Conservation (phyloP, 2,888 invertebrate species). For the Drosophila diplacantha region DNA sequence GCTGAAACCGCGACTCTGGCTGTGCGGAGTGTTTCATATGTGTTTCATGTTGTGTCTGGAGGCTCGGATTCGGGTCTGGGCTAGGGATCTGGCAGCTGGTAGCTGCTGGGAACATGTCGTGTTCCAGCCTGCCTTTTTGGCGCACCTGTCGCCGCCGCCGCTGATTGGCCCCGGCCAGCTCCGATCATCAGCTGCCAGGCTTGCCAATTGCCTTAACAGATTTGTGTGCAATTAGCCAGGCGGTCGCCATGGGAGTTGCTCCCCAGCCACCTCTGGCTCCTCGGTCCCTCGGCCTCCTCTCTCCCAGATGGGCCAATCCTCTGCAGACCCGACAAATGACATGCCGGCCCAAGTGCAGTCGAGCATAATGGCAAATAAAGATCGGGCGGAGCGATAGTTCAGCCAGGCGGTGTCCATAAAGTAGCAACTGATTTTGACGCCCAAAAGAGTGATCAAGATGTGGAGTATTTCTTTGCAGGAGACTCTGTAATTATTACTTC, state of each 20-base stretch:
- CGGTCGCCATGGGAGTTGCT: constrained; percentile 50
- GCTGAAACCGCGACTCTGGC: constrained; percentile 48
- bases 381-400: constrained; percentile 45
- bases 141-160: constrained; percentile 64
- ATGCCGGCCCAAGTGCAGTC: constrained; percentile 48
- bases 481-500: background rate
- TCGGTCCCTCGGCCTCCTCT: constrained; percentile 5
- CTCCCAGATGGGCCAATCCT: background rate
- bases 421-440: constrained; percentile 67
- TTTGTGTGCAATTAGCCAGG: constrained; percentile 68
- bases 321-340: constrained; percentile 33
- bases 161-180: constrained; percentile 58
- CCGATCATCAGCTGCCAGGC: constrained; percentile 42
- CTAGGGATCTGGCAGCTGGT: constrained; percentile 12
- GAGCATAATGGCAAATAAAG: constrained; percentile 58
- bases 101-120: constrained; percentile 35
- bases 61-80: constrained; percentile 1
- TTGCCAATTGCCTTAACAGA: constrained; percentile 65
- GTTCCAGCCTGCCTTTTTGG: constrained; percentile 68
- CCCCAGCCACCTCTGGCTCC: background rate
- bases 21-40: constrained; percentile 32
- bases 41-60: constrained; percentile 24
- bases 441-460: constrained; percentile 27
- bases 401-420: constrained; percentile 45
- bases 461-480: background rate